phyloP scores from a whole-genome alignment of 2,113 vertebrate genomes.

The Amphilophus citrinellus region DNA sequence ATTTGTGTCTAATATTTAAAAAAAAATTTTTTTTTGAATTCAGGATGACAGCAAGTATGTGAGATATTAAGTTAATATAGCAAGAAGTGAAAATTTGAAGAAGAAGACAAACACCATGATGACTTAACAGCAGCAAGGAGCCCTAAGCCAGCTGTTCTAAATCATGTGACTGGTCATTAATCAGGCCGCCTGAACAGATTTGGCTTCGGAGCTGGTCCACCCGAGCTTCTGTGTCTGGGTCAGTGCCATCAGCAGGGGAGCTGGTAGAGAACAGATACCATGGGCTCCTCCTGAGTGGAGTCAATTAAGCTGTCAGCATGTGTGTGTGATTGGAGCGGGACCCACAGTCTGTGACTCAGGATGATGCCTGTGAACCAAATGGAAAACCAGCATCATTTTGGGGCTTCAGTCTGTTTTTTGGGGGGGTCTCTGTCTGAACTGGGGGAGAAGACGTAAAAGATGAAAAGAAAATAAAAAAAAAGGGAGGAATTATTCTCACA shows the following conservation, averaged over 20 bases:
- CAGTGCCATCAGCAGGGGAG: constrained; percentile 57
- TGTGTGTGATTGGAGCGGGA: constrained; percentile 43
- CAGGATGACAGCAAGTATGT: neutral
- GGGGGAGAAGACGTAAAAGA: constrained; percentile 13
- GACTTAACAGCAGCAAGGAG: constrained; percentile 13
- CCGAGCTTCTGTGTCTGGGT: constrained; percentile 58
- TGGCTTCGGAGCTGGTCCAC: constrained; percentile 46
- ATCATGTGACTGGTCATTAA: constrained; percentile 35
- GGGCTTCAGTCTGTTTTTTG: constrained; percentile 36
- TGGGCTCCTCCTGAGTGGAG: constrained; percentile 39
- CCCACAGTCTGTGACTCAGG: constrained; percentile 68
- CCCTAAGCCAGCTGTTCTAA: constrained; percentile 41
- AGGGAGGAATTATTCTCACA: constrained; percentile 34
- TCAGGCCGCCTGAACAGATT: constrained; percentile 54
- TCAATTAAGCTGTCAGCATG: constrained; percentile 62
- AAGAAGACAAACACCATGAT: neutral
- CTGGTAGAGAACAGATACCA: constrained; percentile 44
- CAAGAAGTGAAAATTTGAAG: neutral
- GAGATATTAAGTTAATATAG: neutral
- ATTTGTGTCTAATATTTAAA: no score
- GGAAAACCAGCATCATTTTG: constrained; percentile 65
- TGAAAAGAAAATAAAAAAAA: constrained; percentile 28
- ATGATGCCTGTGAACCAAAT: constrained; percentile 58
- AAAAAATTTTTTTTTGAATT: neutral
- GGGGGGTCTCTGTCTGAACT: constrained; percentile 51